Base-by-base conservation (phyloP, 1,140 invertebrate species). In the Colletes latitarsis region DNA sequence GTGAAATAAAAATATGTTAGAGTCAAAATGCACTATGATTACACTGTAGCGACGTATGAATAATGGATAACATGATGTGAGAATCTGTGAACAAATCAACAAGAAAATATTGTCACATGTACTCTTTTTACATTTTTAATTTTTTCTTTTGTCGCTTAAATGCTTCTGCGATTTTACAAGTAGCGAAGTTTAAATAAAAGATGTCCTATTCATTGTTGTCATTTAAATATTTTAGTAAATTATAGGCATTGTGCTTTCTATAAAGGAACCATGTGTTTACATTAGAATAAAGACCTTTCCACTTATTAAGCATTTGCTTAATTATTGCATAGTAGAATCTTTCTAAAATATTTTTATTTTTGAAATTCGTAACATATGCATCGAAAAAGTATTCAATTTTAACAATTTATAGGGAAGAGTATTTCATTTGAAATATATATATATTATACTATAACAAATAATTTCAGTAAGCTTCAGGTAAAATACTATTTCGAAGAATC, bases 1-100 rank as follows among this genome's bases (percentile, higher is more conserved):
- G 74, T 81, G 79, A 88, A 88, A 89, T 87, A 86, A 88, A 88
- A 87, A 82, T 87, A 72, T 87, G 82, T 84, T 84, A 87, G 82
- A 74, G 70, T 43, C 62, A 63, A 64, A 12, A 21, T 49, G 19
- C 8, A 49, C n/a, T 21, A 43, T 67, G 43, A 67, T 67, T 67
- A 10, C 6, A 66, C n/a, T 12, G 49, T 49, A 49, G 49, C 49
- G 49, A 14, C 21, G 9, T 10, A 19, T 62, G 57, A 21, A 21
- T 21, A 21, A 58, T 21, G 57, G 17, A 21, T 21, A 21, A 58
- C 14, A 57, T 8, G 15, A 57, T 57, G 15, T n/a, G 5, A 57
- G 17, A 57, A 6, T 57, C 46, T 6, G 53, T n/a, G 17, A 57
- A 57, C 15, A n/a, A 57, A 9, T 15, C 15, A 57, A 57, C 6